Evolutionary conservation across 2,888 invertebrate species (phyloP), one percentile per base, ranked within the genome.

Genomic region (Thymelicus lineola): DNA sequence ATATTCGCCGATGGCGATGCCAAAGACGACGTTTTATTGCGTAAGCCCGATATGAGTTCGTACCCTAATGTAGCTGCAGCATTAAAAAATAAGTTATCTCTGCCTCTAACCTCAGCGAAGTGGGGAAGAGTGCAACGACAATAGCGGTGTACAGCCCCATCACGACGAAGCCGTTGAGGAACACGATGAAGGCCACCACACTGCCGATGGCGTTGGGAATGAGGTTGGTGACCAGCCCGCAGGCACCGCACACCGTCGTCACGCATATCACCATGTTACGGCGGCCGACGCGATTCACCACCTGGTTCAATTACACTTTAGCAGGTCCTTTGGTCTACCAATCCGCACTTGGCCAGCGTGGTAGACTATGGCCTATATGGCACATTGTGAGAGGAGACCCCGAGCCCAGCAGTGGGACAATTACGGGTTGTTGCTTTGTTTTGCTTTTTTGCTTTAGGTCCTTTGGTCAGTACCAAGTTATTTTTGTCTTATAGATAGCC

Each of bases 211-310:
- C 94, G 42, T 94, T 93, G n/a, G 90, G 91, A 1, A 95, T 86
- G 85, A 95, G 94, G 81, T 96, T 96, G 42, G 96, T 91, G 1
- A 93, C 79, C 7, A 95, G 87, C 0, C 95, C 94, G 58, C 94
- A 90, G 0, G 90, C 38, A 0, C 95, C 95, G 10, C 95, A 94
- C 0, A 94, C 17, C 0, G 92, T 57, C 17, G 93, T 85, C 76
- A 84, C 77, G 74, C 82, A 77, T 81, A 95, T 83, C 50, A 90
- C 83, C 17, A 94, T 82, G 77, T 93, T 94, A 66, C 95, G 94
- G 14, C 95, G 94, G 35, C 96, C 96, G 0, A 91, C 76, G 0
- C 82, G 73, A 73, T 94, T 93, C 20, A 95, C 94, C 0, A 80
- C 64, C 86, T 86, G 72, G 42, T 10, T 10, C 10, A 42, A 10